phyloP scores from a whole-genome alignment of 2,113 vertebrate species.

The Psammodynastes pulverulentus region DNA sequence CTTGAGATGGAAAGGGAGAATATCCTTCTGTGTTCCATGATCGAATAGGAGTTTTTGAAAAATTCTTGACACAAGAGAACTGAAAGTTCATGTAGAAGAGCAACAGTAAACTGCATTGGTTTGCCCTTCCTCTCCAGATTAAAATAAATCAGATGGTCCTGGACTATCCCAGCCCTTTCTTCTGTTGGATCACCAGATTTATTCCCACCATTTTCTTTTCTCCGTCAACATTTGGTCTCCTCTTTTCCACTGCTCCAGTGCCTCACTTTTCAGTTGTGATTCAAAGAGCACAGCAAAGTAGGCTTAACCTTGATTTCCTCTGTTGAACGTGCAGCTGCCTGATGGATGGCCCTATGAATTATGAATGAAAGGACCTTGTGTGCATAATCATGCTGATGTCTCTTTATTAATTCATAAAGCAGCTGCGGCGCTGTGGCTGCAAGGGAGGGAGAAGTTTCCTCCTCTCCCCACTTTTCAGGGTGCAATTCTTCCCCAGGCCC shows the following conservation, averaged over 20 bases:
- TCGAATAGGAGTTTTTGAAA: background rate
- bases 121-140: conserved; percentile 4
- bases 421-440: conserved; percentile 53
- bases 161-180: background rate
- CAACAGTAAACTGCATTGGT: background rate
- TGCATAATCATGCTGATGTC: conserved; percentile 64
- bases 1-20: background rate
- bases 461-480: conserved; percentile 27
- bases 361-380: conserved; percentile 55
- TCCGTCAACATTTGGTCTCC: conserved; percentile 21
- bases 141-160: conserved; percentile 7
- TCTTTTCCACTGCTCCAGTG: background rate
- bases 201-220: background rate
- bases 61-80: background rate
- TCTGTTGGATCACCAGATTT: background rate
- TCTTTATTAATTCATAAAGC: conserved; percentile 75
- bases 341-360: conserved; percentile 63
- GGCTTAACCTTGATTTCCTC: conserved; percentile 57
- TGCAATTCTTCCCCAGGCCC: conserved; percentile 16
- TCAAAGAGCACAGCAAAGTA: conserved; percentile 45
- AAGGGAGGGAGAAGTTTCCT: conserved; percentile 38
- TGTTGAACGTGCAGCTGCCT: conserved; percentile 50
- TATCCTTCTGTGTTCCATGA: background rate
- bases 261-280: background rate
- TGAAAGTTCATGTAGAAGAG: background rate